Conservation (phyloP, 2,888 invertebrate species). For the Steinernema hermaphroditum region DNA sequence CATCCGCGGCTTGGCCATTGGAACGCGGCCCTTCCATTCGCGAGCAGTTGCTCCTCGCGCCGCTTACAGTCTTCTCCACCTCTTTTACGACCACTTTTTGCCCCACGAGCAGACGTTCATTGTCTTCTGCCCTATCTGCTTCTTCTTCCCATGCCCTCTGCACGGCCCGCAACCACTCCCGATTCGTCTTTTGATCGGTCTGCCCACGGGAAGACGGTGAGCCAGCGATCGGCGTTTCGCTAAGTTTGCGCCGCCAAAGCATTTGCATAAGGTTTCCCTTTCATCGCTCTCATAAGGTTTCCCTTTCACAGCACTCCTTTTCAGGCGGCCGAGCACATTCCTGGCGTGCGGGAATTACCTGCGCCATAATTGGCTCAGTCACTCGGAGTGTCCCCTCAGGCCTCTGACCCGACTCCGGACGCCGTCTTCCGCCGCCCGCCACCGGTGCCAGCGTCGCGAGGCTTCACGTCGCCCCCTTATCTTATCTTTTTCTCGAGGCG, state of each 20-base stretch:
- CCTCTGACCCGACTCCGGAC: constrained; percentile 13
- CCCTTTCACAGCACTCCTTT: background rate
- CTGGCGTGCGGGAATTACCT: background rate
- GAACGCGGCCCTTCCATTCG: constrained; percentile 11
- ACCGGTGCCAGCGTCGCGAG: constrained; percentile 27
- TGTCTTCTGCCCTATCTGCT: background rate
- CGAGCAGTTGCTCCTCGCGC: constrained; percentile 11
- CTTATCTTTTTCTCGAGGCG: constrained; percentile 30
- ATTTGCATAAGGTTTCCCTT: constrained; percentile 13
- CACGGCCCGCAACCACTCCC: background rate
- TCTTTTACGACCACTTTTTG: constrained; percentile 24
- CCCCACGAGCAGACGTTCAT: constrained; percentile 12
- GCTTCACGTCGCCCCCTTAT: constrained; percentile 30
- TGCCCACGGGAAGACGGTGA: background rate
- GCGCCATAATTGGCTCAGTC: constrained; percentile 16
- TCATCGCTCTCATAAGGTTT: background rate
- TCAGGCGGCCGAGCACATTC: background rate
- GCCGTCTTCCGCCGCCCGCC: background rate
- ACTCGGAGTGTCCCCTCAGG: constrained; percentile 5
- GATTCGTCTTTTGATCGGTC: constrained; percentile 6
- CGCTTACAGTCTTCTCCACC: constrained; percentile 23
- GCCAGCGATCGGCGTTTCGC: background rate
- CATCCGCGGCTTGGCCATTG: constrained; percentile 3
- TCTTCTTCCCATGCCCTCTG: background rate
- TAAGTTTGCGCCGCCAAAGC: constrained; percentile 10